Base-by-base conservation (phyloP, 1,140 invertebrate genomes). In the Whitmania pigra region DNA sequence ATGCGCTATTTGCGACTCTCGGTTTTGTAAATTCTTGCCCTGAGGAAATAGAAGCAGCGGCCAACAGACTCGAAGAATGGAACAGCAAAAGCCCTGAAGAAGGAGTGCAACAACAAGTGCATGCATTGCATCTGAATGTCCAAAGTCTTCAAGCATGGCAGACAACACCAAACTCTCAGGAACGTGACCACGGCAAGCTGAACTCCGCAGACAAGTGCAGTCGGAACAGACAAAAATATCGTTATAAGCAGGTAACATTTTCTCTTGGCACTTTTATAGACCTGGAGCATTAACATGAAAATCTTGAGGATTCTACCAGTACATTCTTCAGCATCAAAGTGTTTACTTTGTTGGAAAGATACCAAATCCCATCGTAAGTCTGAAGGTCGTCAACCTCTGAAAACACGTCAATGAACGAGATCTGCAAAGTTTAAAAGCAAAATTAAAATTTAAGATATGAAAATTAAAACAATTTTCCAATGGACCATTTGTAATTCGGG, bases 81-180 rank as follows among this genome's bases (percentile, higher is more conserved):
- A 15, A 31, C 57, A 31, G 29, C 29, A 22, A 63, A 31, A 63
- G 57, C 57, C 29, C 29, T 63, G 22, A 31, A 25, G 29, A 63
- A 25, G 22, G 57, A 63, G 18, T 63, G 29, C 22, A 63, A 22
- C 11, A 63, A 13, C 29, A 25, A 13, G 20, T 63, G 57, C 22
- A 63, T 31, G 57, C 57, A 63, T 63, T 63, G 57, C 57, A 63
- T 25, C 57, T 63, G 57, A 22, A 63, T 31, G 20, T 63, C 57
- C 22, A 63, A 25, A 31, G 22, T 63, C 29, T 63, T 63, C 22
- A 63, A 25, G 20, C 57, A 63, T 63, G 57, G 57, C 29, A 63
- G 20, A 63, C 57, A 63, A 15, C 57, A 63, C 57, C 57, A 63
- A n/a, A 63, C 57, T 63, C 57, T 22, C 57, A 63, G 22, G 57